Conservation (phyloP, 1,140 invertebrate species). For the Drosophila trapezifrons region DNA sequence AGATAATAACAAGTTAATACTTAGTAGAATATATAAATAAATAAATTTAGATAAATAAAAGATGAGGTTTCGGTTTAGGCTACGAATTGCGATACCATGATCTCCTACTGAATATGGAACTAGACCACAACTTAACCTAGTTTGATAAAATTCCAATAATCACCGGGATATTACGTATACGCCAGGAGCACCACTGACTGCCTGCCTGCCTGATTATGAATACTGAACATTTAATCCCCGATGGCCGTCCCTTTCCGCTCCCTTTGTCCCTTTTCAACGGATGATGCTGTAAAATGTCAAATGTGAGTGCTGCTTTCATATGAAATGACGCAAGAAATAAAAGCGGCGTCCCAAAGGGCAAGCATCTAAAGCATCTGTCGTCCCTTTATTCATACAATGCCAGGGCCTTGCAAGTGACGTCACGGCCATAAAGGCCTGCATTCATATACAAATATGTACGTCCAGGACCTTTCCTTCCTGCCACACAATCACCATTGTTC, state of each 20-base stretch:
- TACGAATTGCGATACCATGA: no score
- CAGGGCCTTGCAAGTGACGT: slow-evolving; percentile 52
- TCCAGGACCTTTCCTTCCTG: background rate
- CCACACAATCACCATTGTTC: slow-evolving; percentile 15
- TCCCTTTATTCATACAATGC: slow-evolving; percentile 30
- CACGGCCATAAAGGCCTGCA: slow-evolving; percentile 26
- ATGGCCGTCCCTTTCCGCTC: slow-evolving; percentile 17
- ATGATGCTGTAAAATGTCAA: slow-evolving; percentile 75
- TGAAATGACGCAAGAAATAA: slow-evolving; percentile 77
- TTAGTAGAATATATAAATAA: background rate
- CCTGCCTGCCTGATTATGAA: slow-evolving; percentile 49
- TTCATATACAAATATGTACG: background rate
- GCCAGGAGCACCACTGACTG: slow-evolving; percentile 1
- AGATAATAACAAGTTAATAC: no score
- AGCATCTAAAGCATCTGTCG: slow-evolving; percentile 28
- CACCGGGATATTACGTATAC: slow-evolving; percentile 36
- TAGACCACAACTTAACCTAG: no score
- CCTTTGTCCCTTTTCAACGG: slow-evolving; percentile 4
- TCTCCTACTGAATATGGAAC: background rate
- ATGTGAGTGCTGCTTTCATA: slow-evolving; percentile 73
- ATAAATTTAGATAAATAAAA: background rate
- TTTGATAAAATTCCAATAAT: slow-evolving; percentile 5
- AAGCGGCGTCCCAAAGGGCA: slow-evolving; percentile 66
- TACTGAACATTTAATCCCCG: slow-evolving; percentile 26
- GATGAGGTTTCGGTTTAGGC: no score